Conservation (phyloP, 2,797 vertebrate species). For the Hippocampus kuda region DNA sequence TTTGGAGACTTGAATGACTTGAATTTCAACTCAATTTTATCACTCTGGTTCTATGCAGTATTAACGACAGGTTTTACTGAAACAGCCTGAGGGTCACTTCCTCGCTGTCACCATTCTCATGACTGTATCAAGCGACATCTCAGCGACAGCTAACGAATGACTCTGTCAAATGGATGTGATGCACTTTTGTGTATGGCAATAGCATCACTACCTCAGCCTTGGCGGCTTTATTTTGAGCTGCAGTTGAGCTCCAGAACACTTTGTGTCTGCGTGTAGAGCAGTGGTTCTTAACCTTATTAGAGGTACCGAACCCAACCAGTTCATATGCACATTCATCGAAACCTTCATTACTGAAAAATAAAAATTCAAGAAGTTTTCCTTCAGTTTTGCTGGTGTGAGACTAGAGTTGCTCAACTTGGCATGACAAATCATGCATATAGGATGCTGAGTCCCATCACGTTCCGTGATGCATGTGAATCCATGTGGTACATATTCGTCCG, state of each 20-base stretch:
- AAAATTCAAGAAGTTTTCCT: too few relatives aligned
- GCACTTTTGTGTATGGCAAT: background rate
- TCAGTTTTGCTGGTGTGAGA: too few relatives aligned
- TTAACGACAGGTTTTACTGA: background rate
- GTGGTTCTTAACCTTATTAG: too few relatives aligned
- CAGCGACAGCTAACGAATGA: background rate
- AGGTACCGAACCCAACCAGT: too few relatives aligned
- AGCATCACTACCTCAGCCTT: background rate
- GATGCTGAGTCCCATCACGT: too few relatives aligned
- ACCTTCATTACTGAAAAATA: too few relatives aligned
- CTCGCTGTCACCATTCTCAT: background rate
- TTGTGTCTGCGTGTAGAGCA: background rate
- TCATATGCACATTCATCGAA: too few relatives aligned
- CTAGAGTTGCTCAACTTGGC: too few relatives aligned
- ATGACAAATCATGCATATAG: too few relatives aligned
- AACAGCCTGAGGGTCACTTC: background rate
- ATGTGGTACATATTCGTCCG: too few relatives aligned
- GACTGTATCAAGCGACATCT: background rate
- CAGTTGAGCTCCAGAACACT: background rate
- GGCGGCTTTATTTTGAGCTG: background rate
- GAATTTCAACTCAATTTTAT: background rate
- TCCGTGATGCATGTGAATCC: too few relatives aligned
- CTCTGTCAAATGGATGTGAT: background rate
- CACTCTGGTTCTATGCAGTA: background rate
- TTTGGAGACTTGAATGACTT: background rate